phyloP scores from a whole-genome alignment of 2,888 invertebrate genomes.

The Athalia cordata region DNA sequence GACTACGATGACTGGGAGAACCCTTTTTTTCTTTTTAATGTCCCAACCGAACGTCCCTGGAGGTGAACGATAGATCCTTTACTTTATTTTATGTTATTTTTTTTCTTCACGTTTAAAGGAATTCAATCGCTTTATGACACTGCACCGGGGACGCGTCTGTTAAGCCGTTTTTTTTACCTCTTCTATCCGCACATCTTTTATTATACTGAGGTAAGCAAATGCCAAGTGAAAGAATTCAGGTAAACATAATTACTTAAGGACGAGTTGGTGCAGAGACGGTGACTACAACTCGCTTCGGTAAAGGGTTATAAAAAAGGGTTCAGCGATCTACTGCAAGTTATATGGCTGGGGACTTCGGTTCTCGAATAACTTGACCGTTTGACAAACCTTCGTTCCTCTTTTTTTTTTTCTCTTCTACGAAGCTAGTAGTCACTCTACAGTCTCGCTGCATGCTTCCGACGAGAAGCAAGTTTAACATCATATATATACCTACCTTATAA shows the following conservation, averaged over 20 bases:
- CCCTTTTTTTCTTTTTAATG: slow-evolving; percentile 18
- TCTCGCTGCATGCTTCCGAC: neutral
- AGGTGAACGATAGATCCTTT: slow-evolving; percentile 36
- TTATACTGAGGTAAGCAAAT: slow-evolving; percentile 20
- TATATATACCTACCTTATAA: neutral
- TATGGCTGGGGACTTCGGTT: slow-evolving; percentile 1
- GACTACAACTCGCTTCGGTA: slow-evolving; percentile 43
- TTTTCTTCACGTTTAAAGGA: slow-evolving; percentile 42
- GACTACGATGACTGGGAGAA: neutral
- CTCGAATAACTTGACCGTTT: slow-evolving; percentile 39
- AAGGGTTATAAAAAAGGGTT: slow-evolving; percentile 55
- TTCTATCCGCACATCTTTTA: slow-evolving; percentile 24
- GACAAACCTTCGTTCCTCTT: neutral
- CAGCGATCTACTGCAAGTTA: slow-evolving; percentile 4
- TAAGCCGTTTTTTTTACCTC: slow-evolving; percentile 16
- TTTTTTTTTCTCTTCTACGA: slow-evolving; percentile 14
- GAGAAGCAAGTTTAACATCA: neutral
- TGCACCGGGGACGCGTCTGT: slow-evolving; percentile 28
- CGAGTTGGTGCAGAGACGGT: neutral
- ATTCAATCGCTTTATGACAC: slow-evolving; percentile 61
- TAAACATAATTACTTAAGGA: slow-evolving; percentile 41
- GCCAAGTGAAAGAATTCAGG: slow-evolving; percentile 27
- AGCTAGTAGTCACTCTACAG: slow-evolving; percentile 9
- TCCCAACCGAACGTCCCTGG: neutral
- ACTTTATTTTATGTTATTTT: too few relatives aligned